A percentile compares a stretch with the other conserved stretches of the same genome.
Evolutionary conservation across 2,797 vertebrate species (phyloP).

Genomic region (Eidolon dupreanum): DNA sequence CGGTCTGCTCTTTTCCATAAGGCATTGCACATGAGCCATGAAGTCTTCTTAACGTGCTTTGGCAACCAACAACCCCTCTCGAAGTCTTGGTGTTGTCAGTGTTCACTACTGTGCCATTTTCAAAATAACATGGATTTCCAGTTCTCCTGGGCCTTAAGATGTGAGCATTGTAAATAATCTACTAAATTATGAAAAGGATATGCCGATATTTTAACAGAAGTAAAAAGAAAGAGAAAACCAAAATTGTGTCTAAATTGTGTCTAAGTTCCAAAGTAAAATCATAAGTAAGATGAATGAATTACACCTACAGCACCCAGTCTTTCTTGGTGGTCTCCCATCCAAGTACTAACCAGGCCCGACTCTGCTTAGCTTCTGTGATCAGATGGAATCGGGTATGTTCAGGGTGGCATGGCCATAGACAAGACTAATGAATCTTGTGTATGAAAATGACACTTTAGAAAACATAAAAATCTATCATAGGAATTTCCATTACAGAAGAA

Average conservation of each 20-base stretch:
- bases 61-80: background rate
- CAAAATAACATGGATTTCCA: background rate
- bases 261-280: constrained; percentile 13
- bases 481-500: constrained; percentile 49
- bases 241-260: background rate
- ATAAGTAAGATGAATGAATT: no score
- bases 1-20: background rate
- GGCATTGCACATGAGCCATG: background rate
- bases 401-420: no score
- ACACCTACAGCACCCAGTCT: no score
- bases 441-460: constrained; percentile 6
- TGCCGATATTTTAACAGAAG: background rate
- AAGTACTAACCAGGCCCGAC: no score
- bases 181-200: background rate
- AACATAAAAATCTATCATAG: background rate
- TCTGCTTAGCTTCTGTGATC: no score
- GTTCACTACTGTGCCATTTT: background rate
- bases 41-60: background rate
- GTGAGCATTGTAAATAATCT: background rate
- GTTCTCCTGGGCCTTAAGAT: constrained; percentile 11
- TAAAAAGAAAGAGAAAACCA: background rate
- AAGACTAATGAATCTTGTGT: background rate
- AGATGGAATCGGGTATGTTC: no score
- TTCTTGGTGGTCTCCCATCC: no score
- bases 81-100: background rate